phyloP scores from a whole-genome alignment of 2,888 invertebrate species.

The Stenichneumon culpator region DNA sequence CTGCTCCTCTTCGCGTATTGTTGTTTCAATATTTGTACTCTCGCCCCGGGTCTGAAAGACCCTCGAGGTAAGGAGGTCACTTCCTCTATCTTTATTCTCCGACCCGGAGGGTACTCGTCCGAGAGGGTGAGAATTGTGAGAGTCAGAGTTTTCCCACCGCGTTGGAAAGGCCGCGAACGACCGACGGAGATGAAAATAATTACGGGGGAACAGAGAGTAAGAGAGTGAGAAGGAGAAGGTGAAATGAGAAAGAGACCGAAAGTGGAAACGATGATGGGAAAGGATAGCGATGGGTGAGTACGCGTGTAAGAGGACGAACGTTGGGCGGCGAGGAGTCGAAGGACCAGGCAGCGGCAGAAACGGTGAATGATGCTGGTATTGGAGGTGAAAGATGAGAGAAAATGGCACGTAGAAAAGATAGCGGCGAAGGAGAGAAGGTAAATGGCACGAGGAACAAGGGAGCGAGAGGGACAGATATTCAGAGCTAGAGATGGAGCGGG shows the following conservation, averaged over 20 bases:
- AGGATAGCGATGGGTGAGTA: constrained; percentile 13
- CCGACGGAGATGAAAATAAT: constrained; percentile 36
- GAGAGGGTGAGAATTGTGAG: constrained; percentile 53
- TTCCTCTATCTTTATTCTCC: constrained; percentile 30
- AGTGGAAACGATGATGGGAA: neutral
- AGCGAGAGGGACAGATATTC: constrained; percentile 20
- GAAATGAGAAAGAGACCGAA: neutral
- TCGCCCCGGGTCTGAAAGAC: constrained; percentile 28
- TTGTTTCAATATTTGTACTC: constrained; percentile 60
- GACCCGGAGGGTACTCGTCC: constrained; percentile 9
- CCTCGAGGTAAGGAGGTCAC: constrained; percentile 57
- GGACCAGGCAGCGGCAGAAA: constrained; percentile 15
- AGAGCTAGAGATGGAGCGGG: constrained; percentile 57
- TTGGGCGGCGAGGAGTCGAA: neutral
- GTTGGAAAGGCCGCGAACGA: constrained; percentile 25
- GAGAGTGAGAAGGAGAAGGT: constrained; percentile 33
- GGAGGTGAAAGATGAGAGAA: constrained; percentile 50
- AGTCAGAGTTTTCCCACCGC: constrained; percentile 60
- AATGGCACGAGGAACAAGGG: constrained; percentile 23
- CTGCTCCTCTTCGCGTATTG: constrained; percentile 34
- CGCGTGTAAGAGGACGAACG: neutral
- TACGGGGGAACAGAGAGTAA: constrained; percentile 51
- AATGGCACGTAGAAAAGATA: constrained; percentile 53
- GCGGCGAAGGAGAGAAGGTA: constrained; percentile 18
- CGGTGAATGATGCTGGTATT: constrained; percentile 29